Evolutionary conservation across 2,113 vertebrate species (phyloP).

Genomic region (Apteryx mantelli): DNA sequence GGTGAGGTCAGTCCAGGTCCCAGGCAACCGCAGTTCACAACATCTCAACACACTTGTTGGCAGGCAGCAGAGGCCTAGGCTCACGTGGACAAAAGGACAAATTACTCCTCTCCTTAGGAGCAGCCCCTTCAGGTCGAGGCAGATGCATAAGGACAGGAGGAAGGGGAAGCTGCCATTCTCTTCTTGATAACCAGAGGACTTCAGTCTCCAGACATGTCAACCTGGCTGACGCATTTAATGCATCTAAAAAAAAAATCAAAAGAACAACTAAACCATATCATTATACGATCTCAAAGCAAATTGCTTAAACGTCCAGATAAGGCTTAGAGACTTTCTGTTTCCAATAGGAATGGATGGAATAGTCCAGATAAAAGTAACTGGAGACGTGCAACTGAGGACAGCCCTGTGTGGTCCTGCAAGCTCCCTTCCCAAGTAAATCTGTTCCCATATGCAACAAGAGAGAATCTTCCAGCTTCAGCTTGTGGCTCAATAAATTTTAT

Average conservation of each 20-base stretch:
- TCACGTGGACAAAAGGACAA: background rate
- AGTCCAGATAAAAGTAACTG: conserved; percentile 25
- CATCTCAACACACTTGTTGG: background rate
- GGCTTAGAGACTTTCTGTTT: conserved; percentile 11
- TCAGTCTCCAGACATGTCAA: background rate
- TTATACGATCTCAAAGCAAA: background rate
- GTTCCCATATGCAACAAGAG: conserved; percentile 59
- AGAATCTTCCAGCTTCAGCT: conserved; percentile 66
- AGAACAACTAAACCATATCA: background rate
- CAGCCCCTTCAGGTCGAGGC: background rate
- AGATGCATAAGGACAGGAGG: background rate
- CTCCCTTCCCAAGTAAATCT: conserved; percentile 57
- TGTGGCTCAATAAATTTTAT: conserved; percentile 81
- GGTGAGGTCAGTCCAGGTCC: conserved; percentile 1
- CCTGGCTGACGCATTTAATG: background rate
- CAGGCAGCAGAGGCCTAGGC: background rate
- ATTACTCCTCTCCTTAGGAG: background rate
- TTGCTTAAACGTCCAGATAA: conserved; percentile 18
- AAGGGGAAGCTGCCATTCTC: background rate
- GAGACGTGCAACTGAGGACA: conserved; percentile 17
- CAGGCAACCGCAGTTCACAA: background rate
- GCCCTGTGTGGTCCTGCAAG: conserved; percentile 12
- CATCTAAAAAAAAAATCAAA: conserved; percentile 36
- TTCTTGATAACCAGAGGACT: conserved; percentile 14
- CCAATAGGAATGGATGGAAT: background rate